A percentile compares a stretch with the other conserved stretches of the same genome.
Conservation (phyloP, 2,797 vertebrate species). For the Spheniscus humboldti region DNA sequence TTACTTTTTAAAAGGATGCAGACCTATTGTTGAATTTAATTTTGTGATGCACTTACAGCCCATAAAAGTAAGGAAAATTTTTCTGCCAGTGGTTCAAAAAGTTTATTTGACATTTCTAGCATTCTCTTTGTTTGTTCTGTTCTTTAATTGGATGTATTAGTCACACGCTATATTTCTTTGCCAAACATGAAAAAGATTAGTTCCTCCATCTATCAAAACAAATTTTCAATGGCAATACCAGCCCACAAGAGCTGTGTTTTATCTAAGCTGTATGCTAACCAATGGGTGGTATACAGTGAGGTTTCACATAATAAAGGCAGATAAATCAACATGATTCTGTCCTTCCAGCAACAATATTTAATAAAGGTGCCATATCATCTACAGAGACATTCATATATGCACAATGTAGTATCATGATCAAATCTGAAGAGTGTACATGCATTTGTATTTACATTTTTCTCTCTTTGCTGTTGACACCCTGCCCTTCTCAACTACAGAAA, state of each 20-base stretch:
- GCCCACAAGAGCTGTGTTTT: not conserved
- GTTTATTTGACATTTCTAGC: not conserved
- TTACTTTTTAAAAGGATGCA: not conserved
- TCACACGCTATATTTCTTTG: not conserved
- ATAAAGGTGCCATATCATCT: not conserved
- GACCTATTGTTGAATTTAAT: not conserved
- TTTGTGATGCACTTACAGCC: not conserved
- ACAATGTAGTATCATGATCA: not conserved
- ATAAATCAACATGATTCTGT: not conserved
- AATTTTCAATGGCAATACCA: not conserved
- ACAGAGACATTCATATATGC: not conserved
- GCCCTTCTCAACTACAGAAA: not conserved
- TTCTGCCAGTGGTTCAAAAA: not conserved
- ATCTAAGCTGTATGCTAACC: not conserved
- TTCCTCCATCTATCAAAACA: not conserved
- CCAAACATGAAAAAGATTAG: not conserved
- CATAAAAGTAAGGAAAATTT: not conserved
- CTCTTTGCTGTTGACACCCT: not conserved
- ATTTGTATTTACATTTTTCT: not conserved
- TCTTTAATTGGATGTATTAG: not conserved
- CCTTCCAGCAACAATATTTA: not conserved
- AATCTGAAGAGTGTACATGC: not conserved
- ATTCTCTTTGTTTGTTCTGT: not conserved
- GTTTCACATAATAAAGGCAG: not conserved
- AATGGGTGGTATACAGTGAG: not conserved